A percentile compares a stretch with the other conserved stretches of the same genome.
Conservation (phyloP, 2,888 invertebrate species). For the Quadriops clusia region DNA sequence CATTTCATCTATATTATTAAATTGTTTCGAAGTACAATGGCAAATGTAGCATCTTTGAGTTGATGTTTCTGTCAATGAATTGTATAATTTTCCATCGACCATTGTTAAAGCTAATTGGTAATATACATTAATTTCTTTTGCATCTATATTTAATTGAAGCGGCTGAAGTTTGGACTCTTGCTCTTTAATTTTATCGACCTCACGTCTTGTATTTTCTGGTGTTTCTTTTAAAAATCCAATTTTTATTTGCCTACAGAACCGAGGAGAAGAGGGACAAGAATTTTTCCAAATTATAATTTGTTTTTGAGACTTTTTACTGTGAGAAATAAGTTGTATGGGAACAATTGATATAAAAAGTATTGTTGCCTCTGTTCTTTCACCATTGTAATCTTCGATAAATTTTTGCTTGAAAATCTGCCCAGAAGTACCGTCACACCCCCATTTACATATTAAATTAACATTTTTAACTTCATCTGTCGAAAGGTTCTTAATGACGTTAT, state of each 20-base stretch:
- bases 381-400: slow-evolving; percentile 13
- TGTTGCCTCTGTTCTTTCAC: slow-evolving; percentile 10
- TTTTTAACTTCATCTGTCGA: slow-evolving; percentile 7
- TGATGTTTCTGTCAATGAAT: slow-evolving; percentile 12
- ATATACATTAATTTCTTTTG: background rate
- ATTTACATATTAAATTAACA: slow-evolving; percentile 17
- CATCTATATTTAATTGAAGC: background rate
- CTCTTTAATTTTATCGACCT: background rate
- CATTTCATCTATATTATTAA: slow-evolving; percentile 11
- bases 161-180: background rate
- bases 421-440: slow-evolving; percentile 18
- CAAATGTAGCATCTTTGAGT: slow-evolving; percentile 13
- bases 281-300: slow-evolving; percentile 14
- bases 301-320: background rate
- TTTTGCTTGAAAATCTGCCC: slow-evolving; percentile 15
- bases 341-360: slow-evolving; percentile 16
- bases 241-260: slow-evolving; percentile 16
- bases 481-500: slow-evolving; percentile 10
- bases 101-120: slow-evolving; percentile 14
- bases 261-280: slow-evolving; percentile 16
- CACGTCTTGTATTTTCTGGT: slow-evolving; percentile 13
- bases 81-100: slow-evolving; percentile 16
- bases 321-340: slow-evolving; percentile 14
- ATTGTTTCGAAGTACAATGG: slow-evolving; percentile 12
- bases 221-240: slow-evolving; percentile 15